Conservation (phyloP, 2,888 invertebrate genomes). For the Plebejus argus region DNA sequence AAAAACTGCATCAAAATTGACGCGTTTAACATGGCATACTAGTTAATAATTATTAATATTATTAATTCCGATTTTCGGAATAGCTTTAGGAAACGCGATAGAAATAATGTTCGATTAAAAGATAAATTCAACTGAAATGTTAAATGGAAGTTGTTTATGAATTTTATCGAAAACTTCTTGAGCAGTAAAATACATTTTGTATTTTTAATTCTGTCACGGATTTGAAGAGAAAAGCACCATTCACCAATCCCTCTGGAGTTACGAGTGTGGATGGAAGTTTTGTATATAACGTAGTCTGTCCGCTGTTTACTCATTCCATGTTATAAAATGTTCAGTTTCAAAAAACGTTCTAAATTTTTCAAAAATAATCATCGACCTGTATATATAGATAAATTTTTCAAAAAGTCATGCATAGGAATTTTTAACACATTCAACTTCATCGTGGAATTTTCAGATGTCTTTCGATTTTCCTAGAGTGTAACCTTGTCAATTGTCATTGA, state of each 20-base stretch:
- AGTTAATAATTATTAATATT: too few species aligned
- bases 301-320: too few species aligned
- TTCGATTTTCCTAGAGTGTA: background rate
- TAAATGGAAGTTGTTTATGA: background rate
- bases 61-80: conserved; percentile 1
- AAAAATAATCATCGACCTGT: too few species aligned
- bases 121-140: background rate
- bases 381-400: background rate
- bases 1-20: conserved; percentile 20
- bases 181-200: background rate
- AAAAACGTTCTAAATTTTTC: too few species aligned
- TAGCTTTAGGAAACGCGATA: conserved; percentile 2
- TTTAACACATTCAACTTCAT: background rate
- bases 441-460: background rate
- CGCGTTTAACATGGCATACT: too few species aligned
- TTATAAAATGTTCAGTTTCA: too few species aligned
- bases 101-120: background rate
- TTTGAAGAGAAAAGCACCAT: too few species aligned
- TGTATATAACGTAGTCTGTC: too few species aligned
- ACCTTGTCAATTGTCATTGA: background rate
- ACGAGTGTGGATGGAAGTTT: too few species aligned
- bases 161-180: background rate
- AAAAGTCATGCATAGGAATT: background rate
- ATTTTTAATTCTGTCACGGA: background rate
- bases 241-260: too few species aligned